Evolutionary conservation across 2,888 invertebrate species (phyloP), one percentile per base, ranked within the genome.

Genomic region (Lochmaea crataegi): DNA sequence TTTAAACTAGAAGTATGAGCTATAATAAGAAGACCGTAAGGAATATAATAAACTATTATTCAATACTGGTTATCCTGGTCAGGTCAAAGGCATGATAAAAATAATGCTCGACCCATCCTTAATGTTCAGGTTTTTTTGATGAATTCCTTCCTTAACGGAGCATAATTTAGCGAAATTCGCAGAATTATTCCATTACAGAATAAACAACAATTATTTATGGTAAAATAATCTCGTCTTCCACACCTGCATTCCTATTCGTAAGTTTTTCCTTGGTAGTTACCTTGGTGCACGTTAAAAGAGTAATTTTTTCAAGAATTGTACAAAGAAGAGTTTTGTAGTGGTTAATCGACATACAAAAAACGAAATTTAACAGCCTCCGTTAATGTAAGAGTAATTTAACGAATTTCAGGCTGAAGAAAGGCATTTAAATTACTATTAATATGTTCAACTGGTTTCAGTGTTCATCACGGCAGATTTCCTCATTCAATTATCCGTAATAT

Each of bases 251-350:
- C 69, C 64, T 12, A 10, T 32, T 42, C 10, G 56, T 61, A n/a
- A 18, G 45, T 64, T 70, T 53, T 64, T 70, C 69, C 69, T 70
- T n/a, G n/a, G n/a, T n/a, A 70, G 64, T 70, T 56, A 45, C 69
- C 69, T 63, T 70, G 64, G 26, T 42, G 16, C 41, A 10, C 22
- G 61, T 51, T 42, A 68, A 68, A 68, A 51, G 26, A 12, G 38
- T 32, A 60, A 64, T 51, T 63, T 56, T 58, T 67, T n/a, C 38
- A 53, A 16, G 16, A 51, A 63, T 61, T 6, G 26, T 22, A 63
- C 48, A 56, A 68, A 61, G 68, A 64, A 69, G 64, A 22, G 41
- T 38, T 42, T 64, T 41, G 32, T 42, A 11, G 64, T 12, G 26
- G 16, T 61, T 70, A 70, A 64, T 70, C 51, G 69, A 41, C 42